Percentiles rank a stretch among this genome's conserved stretches.
phyloP scores from a whole-genome alignment of 2,888 invertebrate species.

The Tachina lurida region DNA sequence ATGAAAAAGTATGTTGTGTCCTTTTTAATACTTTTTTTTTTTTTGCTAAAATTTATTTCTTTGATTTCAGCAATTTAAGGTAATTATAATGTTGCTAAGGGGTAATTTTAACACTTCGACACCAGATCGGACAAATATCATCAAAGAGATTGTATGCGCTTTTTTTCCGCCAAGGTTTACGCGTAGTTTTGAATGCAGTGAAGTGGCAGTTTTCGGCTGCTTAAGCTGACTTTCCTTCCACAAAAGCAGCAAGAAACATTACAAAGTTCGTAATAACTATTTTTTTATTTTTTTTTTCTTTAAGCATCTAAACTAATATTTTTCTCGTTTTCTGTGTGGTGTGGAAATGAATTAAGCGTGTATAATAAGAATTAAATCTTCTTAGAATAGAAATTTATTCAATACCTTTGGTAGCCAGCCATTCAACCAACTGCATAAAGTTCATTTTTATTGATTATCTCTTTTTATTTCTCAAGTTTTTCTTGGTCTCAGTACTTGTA shows the following conservation, averaged over 20 bases:
- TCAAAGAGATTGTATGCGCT: slow-evolving; percentile 66
- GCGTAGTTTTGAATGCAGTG: slow-evolving; percentile 26
- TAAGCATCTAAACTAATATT: slow-evolving; percentile 6
- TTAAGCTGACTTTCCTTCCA: slow-evolving; percentile 4
- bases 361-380: slow-evolving; percentile 74
- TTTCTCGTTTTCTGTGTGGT: slow-evolving; percentile 26
- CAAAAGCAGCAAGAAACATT: neutral
- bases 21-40: slow-evolving; percentile 29
- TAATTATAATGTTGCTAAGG: slow-evolving; percentile 83
- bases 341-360: slow-evolving; percentile 42
- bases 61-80: slow-evolving; percentile 82
- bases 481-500: slow-evolving; percentile 4
- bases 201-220: slow-evolving; percentile 24
- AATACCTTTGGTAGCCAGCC: slow-evolving; percentile 74
- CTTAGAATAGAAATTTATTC: slow-evolving; percentile 80
- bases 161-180: slow-evolving; percentile 13
- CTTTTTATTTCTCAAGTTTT: slow-evolving; percentile 26
- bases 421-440: slow-evolving; percentile 40
- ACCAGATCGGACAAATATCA: slow-evolving; percentile 80
- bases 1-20: slow-evolving; percentile 45
- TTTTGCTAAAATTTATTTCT: slow-evolving; percentile 79
- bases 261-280: neutral
- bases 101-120: slow-evolving; percentile 83
- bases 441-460: slow-evolving; percentile 68
- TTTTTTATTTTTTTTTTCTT: slow-evolving; percentile 9